These are phyloP conservation scores for Ectemnius cavifrons DNA, from an alignment of 2,888 invertebrate genomes.

Conservation along the genomic window DNA sequence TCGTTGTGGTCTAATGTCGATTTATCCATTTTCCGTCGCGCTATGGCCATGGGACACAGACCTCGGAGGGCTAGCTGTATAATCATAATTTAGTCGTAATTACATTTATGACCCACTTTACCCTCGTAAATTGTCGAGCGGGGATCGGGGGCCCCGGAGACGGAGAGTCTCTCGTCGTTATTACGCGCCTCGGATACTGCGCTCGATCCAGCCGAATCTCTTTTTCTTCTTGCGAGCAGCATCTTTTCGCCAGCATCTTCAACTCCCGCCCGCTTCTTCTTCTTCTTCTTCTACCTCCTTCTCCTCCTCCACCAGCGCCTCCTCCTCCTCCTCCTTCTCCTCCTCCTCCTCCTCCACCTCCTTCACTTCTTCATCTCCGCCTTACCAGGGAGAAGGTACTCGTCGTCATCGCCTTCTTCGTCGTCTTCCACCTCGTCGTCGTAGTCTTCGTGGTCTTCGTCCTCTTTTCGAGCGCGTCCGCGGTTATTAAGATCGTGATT, in stretches of 20 bases:
- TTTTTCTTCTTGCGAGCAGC: slow-evolving; percentile 45
- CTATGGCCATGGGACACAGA: slow-evolving; percentile 26
- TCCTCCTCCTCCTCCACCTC: slow-evolving; percentile 43
- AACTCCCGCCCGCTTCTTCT: slow-evolving; percentile 41
- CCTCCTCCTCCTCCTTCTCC: slow-evolving; percentile 45
- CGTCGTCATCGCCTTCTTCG: slow-evolving; percentile 40
- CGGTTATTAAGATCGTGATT: slow-evolving; percentile 72
- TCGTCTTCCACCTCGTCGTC: slow-evolving; percentile 40
- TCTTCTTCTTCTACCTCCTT: slow-evolving; percentile 51
- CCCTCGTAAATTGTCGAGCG: slow-evolving; percentile 75
- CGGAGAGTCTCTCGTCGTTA: slow-evolving; percentile 57
- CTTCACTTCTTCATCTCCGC: slow-evolving; percentile 43
- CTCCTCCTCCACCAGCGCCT: slow-evolving; percentile 16
- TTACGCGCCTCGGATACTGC: slow-evolving; percentile 63
- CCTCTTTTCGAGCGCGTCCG: slow-evolving; percentile 53
- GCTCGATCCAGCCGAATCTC: slow-evolving; percentile 59
- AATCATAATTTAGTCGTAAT: slow-evolving; percentile 76
- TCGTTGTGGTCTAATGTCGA: slow-evolving; percentile 11
- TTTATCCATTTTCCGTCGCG: slow-evolving; percentile 12
- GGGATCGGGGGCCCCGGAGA: slow-evolving; percentile 52
- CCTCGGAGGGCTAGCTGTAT: slow-evolving; percentile 67
- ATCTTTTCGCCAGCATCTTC: too few species aligned
- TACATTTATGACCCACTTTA: slow-evolving; percentile 77
- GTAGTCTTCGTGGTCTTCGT: slow-evolving; percentile 41
- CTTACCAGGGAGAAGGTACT: slow-evolving; percentile 18